Conservation (phyloP, 2,888 invertebrate genomes). For the Mythimna loreyi region DNA sequence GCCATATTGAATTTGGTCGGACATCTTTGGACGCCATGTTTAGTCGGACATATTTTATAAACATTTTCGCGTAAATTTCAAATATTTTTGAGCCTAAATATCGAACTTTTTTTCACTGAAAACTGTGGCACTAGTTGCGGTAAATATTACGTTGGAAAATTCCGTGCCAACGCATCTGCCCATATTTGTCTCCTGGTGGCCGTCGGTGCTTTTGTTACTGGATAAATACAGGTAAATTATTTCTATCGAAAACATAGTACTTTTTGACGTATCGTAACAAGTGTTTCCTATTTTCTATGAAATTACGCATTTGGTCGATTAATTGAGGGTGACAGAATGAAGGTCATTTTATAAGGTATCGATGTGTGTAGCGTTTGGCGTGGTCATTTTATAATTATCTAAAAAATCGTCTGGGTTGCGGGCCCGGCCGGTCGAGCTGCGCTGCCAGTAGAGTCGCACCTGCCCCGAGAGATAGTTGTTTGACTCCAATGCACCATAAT, state of each 20-base stretch:
- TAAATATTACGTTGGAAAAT: constrained; percentile 83
- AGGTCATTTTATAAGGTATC: constrained; percentile 81
- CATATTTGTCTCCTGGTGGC: constrained; percentile 87
- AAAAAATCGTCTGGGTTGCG: constrained; percentile 74
- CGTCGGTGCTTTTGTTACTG: constrained; percentile 89
- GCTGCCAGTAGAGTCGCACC: constrained; percentile 71
- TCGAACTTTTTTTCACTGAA: constrained; percentile 89
- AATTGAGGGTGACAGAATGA: constrained; percentile 74
- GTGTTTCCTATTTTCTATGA: constrained; percentile 87
- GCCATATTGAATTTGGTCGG: constrained; percentile 92
- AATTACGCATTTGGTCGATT: constrained; percentile 75
- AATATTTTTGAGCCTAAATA: constrained; percentile 89
- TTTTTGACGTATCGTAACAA: constrained; percentile 89
- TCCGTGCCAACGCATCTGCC: constrained; percentile 86
- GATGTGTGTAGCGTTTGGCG: constrained; percentile 77
- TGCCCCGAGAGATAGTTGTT: constrained; percentile 70
- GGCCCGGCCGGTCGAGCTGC: constrained; percentile 78
- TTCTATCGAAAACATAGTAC: constrained; percentile 86
- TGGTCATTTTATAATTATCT: constrained; percentile 86
- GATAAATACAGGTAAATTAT: constrained; percentile 90
- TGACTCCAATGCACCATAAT: constrained; percentile 65
- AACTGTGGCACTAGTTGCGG: constrained; percentile 80
- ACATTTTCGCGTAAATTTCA: constrained; percentile 92
- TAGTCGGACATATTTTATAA: constrained; percentile 94
- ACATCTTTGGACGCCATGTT: constrained; percentile 94